Evolutionary conservation across 2,113 vertebrate species (phyloP), one percentile per base, ranked within the genome.

Genomic region (Morone chrysops): DNA sequence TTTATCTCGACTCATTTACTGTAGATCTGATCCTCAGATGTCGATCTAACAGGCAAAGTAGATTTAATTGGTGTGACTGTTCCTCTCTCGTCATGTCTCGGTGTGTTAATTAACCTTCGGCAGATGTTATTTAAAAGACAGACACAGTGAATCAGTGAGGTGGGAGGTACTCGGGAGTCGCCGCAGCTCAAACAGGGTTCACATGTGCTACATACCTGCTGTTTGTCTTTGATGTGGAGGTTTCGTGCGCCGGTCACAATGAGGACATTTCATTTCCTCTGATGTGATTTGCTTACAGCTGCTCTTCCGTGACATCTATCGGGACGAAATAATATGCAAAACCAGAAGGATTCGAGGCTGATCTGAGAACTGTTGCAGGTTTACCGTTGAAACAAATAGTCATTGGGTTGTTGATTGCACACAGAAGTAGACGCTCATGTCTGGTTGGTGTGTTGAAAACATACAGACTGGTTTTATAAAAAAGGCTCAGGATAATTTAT

Each of bases 101-200:
- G 54, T 56, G 75, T 70, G 86, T 89, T 92, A 91, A 92, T 94
- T 93, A 93, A 93, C 74, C 68, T 56, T 12, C n/a, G 72, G 70
- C 80, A 81, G 81, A 80, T 77, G 75, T 90, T 88, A 91, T 84
- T 93, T 91, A 92, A 90, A 31, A 83, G 75, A 76, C 22, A 54
- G 80, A 73, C 80, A 51, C 78, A n/a, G 74, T 91, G 83, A 82
- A 90, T 90, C 74, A 88, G 61, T 73, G 68, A 45, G 16, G 77
- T 77, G 48, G 11, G 11, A 10, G 40, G n/a, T 25, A 31, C 45
- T 38, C 5, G 38, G 14, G 66, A 63, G 38, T 53, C 66, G 65
- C 67, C 71, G 38, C 41, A 22, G 59, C 14, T 83, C 68, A 22
- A 57, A 56, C 77, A 66, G 20, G 40, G 31, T 31, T 31, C 31